Evolutionary conservation across 2,888 invertebrate species (phyloP), one percentile per base, ranked within the genome.

Genomic region (Alsophila aescularia): DNA sequence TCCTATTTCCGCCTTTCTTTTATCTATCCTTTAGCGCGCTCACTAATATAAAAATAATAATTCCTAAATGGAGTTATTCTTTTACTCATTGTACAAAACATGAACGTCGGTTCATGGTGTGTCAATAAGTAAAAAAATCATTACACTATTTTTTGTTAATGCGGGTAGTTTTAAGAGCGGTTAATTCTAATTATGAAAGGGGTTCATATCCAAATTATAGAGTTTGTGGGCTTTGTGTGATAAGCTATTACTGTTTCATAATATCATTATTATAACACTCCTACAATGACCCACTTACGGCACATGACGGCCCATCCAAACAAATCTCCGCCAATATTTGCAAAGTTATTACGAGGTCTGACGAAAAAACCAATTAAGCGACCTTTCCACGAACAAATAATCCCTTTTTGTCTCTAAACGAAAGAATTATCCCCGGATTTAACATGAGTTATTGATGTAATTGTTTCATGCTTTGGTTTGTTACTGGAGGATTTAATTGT

Each of bases 391-490:
- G 52, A 48, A 54, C 60, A 58, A 50, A 57, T 77, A 75, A 73
- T 72, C 69, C 66, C 62, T 55, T 54, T 60, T 60, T 62, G 67
- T 67, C 72, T 62, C 67, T 65, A 69, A 69, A 67, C 70, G 72
- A 70, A 72, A 70, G 64, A 62, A 67, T 72, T 69, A 77, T 73
- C 69, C 67, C 41, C 27, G 75, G 70, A 72, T 77, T 76, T 72
- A 71, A 69, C 62, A 72, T 73, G 78, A 77, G 71, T 79, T 79
- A 82, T 82, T 67, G 75, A 58, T 62, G 62, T 70, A 72, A 75
- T 80, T 75, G 45, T 60, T 21, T 24, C 43, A 37, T 50, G 43
- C 36, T 45, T 39, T 34, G 47, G 52, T 52, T 54, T 49, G 42
- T 44, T 44, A 49, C 34, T 44, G 21, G n/a, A 32, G 16, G 42